Evolutionary conservation across 1,140 invertebrate genomes (phyloP), one percentile per base, ranked within the genome.

Genomic region (Probaryconus sp.): DNA sequence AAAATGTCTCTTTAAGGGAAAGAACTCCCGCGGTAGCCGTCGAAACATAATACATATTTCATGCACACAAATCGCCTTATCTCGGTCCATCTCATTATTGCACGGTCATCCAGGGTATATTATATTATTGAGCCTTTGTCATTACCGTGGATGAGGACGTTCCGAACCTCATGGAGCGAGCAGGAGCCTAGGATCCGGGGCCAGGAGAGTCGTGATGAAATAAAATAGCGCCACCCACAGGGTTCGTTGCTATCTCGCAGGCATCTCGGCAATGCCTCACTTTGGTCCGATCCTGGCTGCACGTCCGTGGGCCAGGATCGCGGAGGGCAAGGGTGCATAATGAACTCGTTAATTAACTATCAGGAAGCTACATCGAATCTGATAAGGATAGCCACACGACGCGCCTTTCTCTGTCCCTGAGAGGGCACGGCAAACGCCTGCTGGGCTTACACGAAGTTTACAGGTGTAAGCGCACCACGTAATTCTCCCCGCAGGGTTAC

Each of bases 301-400:
- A 42, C 60, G 47, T 55, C 61, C 64, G 47, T 60, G 64, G 50
- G 56, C 70, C 51, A 56, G 60, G 56, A 75, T 55, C 61, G 65
- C 72, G 77, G 77, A 79, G 78, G 79, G 76, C 76, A 78, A 81
- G 81, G 83, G 82, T 88, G 86, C 85, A 88, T 88, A 88, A 87
- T 87, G 86, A 87, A 87, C 86, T 87, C 85, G 84, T 87, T 88
- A 88, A 88, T 88, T 88, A 86, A 88, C 85, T 87, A 88, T 88
- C 85, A 82, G 82, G 79, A 84, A 83, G 83, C 81, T 80, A 79
- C 73, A 88, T 88, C 85, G 83, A 81, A 87, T 88, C 86, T 87
- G 86, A 87, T 87, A 88, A 87, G 76, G 67, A 76, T 75, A 78
- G 85, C 82, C 83, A 86, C 83, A 86, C 85, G 85, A 86, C 81